Percentiles rank a stretch among this genome's conserved stretches.
These are phyloP conservation scores for Ibidorhyncha struthersii DNA, from an alignment of 2,113 vertebrate genomes.

Conservation along the genomic window DNA sequence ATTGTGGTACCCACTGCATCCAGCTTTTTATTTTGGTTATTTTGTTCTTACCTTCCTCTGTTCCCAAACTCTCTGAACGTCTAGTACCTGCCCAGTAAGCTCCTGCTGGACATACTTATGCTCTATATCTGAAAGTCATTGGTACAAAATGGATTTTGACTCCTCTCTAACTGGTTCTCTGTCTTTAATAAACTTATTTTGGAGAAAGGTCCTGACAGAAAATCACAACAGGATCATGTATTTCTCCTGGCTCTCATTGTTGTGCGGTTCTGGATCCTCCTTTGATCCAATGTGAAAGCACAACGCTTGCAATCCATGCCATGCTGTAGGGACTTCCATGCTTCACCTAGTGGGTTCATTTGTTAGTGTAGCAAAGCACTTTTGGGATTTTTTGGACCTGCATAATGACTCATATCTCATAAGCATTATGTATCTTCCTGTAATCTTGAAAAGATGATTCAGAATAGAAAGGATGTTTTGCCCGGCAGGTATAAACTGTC, in stretches of 20 bases:
- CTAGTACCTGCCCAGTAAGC: background rate
- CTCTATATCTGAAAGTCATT: background rate
- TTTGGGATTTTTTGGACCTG: background rate
- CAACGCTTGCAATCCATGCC: background rate
- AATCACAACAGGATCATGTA: background rate
- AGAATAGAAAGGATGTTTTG: background rate
- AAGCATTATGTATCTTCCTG: background rate
- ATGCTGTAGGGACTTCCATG: background rate
- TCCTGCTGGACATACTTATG: background rate
- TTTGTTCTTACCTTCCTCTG: background rate
- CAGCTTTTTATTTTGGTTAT: background rate
- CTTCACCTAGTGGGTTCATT: background rate
- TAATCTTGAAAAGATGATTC: background rate
- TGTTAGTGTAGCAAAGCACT: background rate
- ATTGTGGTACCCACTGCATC: rapidly evolving
- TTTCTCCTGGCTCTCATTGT: background rate
- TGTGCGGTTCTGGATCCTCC: background rate
- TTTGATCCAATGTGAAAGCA: background rate
- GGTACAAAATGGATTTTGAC: background rate
- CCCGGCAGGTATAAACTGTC: background rate
- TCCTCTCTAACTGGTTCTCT: background rate
- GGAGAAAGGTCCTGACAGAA: background rate
- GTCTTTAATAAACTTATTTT: background rate
- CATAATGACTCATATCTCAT: background rate
- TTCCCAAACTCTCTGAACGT: background rate